Percentiles rank a stretch among this genome's conserved stretches.
phyloP scores from a whole-genome alignment of 1,140 invertebrate species.

The Campoletis sonorensis region DNA sequence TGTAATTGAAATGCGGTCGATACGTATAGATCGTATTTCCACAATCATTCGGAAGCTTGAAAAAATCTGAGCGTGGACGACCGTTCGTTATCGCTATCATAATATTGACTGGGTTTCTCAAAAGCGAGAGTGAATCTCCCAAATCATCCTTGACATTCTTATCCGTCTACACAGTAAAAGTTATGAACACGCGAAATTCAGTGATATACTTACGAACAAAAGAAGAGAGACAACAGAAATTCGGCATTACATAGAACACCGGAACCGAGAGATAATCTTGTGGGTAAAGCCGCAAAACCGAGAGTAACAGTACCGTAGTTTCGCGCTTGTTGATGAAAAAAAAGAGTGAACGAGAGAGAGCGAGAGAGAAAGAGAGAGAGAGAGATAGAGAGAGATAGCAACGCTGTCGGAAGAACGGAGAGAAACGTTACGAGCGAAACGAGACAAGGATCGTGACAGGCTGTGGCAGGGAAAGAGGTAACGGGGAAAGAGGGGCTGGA shows the following conservation, averaged over 20 bases:
- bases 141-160: too few species aligned
- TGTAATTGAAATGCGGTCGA: too few species aligned
- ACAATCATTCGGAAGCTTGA: too few species aligned
- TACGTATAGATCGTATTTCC: too few species aligned
- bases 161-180: too few species aligned
- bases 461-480: neutral
- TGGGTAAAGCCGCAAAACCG: constrained; percentile 24
- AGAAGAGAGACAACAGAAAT: neutral
- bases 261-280: constrained; percentile 15
- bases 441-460: neutral
- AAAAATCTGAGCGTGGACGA: too few species aligned
- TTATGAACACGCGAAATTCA: too few species aligned
- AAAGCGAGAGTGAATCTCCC: too few species aligned
- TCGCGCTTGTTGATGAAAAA: neutral
- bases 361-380: neutral
- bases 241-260: neutral
- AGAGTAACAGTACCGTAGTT: constrained; percentile 23
- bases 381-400: neutral
- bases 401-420: neutral
- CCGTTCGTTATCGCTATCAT: too few species aligned
- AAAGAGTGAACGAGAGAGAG: neutral
- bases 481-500: neutral
- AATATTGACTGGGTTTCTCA: too few species aligned
- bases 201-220: too few species aligned
- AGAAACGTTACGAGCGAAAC: constrained; percentile 7